Evolutionary conservation across 2,888 invertebrate species (phyloP).

Genomic region (Brachyopa scutellaris): DNA sequence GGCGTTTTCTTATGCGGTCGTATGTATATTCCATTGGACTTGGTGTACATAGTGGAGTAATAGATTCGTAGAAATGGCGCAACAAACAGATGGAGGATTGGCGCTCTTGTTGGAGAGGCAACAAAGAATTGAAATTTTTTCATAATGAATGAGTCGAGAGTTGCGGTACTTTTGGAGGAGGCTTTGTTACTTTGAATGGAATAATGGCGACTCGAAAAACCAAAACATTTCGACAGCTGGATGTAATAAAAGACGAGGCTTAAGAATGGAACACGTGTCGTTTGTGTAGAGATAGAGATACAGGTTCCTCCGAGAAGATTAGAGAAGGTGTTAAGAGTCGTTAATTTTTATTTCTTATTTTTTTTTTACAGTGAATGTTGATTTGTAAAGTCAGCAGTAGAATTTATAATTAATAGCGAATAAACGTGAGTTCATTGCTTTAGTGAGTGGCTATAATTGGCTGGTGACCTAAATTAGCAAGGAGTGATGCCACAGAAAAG

Average conservation of each 20-base stretch:
- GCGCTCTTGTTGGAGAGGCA: conserved; percentile 4
- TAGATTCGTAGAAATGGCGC: conserved; percentile 48
- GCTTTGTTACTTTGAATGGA: conserved; percentile 14
- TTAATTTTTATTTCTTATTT: too few relatives aligned
- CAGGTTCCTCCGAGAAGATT: too few relatives aligned
- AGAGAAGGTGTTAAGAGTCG: too few relatives aligned
- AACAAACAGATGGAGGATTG: neutral
- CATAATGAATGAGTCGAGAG: conserved; percentile 11
- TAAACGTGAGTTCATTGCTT: too few relatives aligned
- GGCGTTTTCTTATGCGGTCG: conserved; percentile 52
- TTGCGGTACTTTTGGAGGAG: conserved; percentile 5
- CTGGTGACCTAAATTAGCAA: too few relatives aligned
- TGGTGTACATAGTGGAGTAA: conserved; percentile 23
- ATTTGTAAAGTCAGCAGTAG: too few relatives aligned
- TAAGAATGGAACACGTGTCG: neutral
- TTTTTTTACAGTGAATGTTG: too few relatives aligned
- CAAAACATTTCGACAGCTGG: conserved; percentile 31
- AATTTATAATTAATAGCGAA: too few relatives aligned
- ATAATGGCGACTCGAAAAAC: neutral
- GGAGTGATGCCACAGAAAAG: too few relatives aligned
- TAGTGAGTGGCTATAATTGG: too few relatives aligned
- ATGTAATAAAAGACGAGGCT: neutral
- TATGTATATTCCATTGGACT: conserved; percentile 48
- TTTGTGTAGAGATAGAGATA: neutral
- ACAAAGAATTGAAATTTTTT: conserved; percentile 18